Percentiles rank a stretch among this genome's conserved stretches.
Evolutionary conservation across 2,113 vertebrate species (phyloP).

Genomic region (Protomyctophum bolini): DNA sequence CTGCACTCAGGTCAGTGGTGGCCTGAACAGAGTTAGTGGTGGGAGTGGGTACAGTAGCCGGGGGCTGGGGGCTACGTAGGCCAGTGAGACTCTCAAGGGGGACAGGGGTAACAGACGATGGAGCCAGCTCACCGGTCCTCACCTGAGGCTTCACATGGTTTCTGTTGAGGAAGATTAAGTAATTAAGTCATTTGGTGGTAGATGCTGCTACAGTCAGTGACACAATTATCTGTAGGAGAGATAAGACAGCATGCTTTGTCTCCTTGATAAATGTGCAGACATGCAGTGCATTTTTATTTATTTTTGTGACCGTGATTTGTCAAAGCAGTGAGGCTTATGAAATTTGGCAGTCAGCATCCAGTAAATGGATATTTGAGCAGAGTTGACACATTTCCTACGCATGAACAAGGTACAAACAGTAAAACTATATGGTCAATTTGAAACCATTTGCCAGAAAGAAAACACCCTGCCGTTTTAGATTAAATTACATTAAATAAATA

Average conservation of each 20-base stretch:
- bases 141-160: constrained; percentile 91
- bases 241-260: constrained; percentile 60
- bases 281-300: constrained; percentile 42
- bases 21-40: constrained; percentile 64
- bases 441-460: background rate
- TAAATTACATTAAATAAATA: background rate
- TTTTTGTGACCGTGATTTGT: constrained; percentile 27
- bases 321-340: constrained; percentile 17
- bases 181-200: background rate
- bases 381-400: constrained; percentile 16
- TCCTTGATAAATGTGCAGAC: constrained; percentile 19
- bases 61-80: constrained; percentile 79
- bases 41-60: constrained; percentile 39
- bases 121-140: constrained; percentile 77
- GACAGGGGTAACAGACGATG: constrained; percentile 67
- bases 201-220: constrained; percentile 25
- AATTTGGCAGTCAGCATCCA: constrained; percentile 33
- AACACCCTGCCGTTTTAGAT: background rate
- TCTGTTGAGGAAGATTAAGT: constrained; percentile 46
- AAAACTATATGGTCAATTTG: too few species aligned
- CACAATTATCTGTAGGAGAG: background rate
- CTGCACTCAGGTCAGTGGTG: constrained; percentile 77
- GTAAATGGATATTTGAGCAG: constrained; percentile 19
- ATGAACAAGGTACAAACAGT: background rate
- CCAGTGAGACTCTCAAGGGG: constrained; percentile 84